Conservation (phyloP, 2,113 vertebrate genomes). For the Cichladusa arquata region DNA sequence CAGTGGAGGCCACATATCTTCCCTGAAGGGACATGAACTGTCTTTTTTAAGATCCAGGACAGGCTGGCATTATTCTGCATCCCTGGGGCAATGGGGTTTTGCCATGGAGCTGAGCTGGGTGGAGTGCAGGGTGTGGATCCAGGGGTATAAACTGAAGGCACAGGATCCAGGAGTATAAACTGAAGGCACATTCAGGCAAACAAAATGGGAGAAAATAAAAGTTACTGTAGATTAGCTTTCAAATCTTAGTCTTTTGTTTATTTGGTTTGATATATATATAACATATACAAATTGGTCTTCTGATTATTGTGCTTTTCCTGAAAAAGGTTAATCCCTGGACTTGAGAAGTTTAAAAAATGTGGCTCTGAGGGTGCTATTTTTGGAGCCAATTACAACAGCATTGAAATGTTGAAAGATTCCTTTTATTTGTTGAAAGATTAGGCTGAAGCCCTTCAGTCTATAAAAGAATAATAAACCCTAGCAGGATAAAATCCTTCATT, state of each 20-base stretch:
- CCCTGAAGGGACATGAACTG: background rate
- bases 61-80: background rate
- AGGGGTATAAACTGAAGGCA: background rate
- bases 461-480: conserved; percentile 63
- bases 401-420: conserved; percentile 52
- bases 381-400: conserved; percentile 59
- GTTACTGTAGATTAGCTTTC: background rate
- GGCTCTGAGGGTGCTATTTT: conserved; percentile 52
- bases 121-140: background rate
- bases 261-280: conserved; percentile 25
- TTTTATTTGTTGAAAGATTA: conserved; percentile 67
- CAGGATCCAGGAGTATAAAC: background rate
- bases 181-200: background rate
- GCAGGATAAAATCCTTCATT: background rate
- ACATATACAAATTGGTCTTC: background rate
- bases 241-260: conserved; percentile 2
- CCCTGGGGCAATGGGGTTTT: background rate
- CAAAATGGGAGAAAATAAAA: conserved; percentile 25
- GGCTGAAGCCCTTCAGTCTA: conserved; percentile 38
- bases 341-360: conserved; percentile 49
- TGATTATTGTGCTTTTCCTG: background rate
- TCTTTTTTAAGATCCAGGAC: background rate
- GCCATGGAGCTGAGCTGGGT: background rate
- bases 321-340: conserved; percentile 26
- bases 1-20: background rate